These are phyloP conservation scores for Machimus rusticus DNA, from an alignment of 2,888 invertebrate genomes.

Conservation along the genomic window DNA sequence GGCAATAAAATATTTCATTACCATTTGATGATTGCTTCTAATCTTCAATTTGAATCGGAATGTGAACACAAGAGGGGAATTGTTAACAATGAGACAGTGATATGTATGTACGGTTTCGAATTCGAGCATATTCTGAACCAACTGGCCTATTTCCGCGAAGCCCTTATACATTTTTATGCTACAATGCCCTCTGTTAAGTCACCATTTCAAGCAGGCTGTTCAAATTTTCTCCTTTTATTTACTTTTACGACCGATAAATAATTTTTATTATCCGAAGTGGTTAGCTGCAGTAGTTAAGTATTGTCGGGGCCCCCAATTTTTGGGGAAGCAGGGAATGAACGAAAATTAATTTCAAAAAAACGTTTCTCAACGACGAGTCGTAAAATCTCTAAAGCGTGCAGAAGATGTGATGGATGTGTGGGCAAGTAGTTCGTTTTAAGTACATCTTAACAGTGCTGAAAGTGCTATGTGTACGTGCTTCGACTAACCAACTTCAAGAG, in stretches of 20 bases:
- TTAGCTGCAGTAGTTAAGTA: neutral
- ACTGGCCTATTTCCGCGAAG: neutral
- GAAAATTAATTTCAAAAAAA: neutral
- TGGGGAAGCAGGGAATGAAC: neutral
- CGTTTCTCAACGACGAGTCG: neutral
- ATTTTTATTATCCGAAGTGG: neutral
- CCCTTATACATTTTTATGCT: neutral
- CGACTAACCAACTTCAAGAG: neutral
- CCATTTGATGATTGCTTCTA: neutral
- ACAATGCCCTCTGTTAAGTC: neutral
- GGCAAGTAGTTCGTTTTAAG: neutral
- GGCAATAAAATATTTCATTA: neutral
- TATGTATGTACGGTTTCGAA: neutral
- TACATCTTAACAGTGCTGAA: neutral
- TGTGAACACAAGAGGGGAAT: neutral
- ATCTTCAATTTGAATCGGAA: neutral
- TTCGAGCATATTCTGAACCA: neutral
- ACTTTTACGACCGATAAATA: neutral
- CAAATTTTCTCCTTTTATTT: neutral
- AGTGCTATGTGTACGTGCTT: neutral
- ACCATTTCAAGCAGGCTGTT: neutral
- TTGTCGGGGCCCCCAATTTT: neutral
- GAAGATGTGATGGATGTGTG: neutral
- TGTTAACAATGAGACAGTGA: neutral
- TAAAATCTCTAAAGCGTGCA: neutral